Conservation (phyloP, 2,113 vertebrate genomes). For the Spilogale gracilis region DNA sequence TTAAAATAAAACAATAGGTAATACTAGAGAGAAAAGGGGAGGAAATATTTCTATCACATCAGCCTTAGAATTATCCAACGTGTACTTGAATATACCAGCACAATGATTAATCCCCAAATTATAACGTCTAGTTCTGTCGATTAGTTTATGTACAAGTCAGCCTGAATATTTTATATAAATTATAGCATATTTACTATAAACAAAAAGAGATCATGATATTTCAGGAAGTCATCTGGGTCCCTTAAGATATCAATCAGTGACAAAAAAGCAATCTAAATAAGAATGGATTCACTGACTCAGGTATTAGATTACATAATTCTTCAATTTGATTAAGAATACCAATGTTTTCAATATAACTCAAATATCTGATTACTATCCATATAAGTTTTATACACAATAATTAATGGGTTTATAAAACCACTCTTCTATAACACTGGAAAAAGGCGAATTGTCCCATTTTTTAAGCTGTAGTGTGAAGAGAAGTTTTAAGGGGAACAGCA, state of each 20-base stretch:
- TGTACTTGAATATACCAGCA: conserved; percentile 20
- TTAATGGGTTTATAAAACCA: conserved; percentile 51
- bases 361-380: conserved; percentile 42
- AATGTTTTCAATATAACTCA: conserved; percentile 73
- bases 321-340: conserved; percentile 72
- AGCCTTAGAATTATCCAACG: not conserved
- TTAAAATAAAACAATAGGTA: conserved; percentile 25
- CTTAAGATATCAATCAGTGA: conserved; percentile 58
- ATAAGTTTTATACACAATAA: conserved; percentile 59
- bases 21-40: not conserved
- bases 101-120: conserved; percentile 68
- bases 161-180: conserved; percentile 74
- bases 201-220: conserved; percentile 65
- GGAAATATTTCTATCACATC: not conserved
- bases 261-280: conserved; percentile 72
- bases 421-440: not conserved
- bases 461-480: conserved; percentile 57
- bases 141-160: conserved; percentile 72
- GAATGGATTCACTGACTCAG: conserved; percentile 67
- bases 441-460: not conserved
- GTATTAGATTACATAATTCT: conserved; percentile 60
- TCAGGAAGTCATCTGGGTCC: conserved; percentile 59
- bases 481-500: conserved; percentile 59
- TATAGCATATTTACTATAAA: conserved; percentile 58
- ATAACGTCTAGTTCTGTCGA: conserved; percentile 69